A percentile compares a stretch with the other conserved stretches of the same genome.
Evolutionary conservation across 2,113 vertebrate species (phyloP).

Genomic region (Apaloderma vittatum): DNA sequence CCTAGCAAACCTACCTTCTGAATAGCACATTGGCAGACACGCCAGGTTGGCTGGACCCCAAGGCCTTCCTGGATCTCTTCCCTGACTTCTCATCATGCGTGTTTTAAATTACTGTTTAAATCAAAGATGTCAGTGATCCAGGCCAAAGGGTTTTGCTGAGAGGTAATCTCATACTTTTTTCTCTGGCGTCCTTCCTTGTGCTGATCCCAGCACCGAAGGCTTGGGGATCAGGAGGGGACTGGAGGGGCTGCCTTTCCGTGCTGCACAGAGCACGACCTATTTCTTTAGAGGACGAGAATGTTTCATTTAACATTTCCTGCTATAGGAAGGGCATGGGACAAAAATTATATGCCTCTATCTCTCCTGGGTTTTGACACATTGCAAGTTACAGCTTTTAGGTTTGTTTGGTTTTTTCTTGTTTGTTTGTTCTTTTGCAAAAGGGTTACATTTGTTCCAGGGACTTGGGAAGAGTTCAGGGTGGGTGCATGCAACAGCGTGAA

Average conservation of each 20-base stretch:
- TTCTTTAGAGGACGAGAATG: neutral
- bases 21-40: conserved; percentile 54
- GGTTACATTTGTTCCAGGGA: neutral
- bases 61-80: conserved; percentile 61
- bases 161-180: conserved; percentile 65
- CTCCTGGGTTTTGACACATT: neutral
- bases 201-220: conserved; percentile 45
- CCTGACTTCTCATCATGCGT: conserved; percentile 68
- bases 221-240: conserved; percentile 13
- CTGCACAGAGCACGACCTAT: neutral
- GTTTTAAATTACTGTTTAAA: conserved; percentile 75
- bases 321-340: neutral
- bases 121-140: conserved; percentile 72
- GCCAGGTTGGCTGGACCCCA: conserved; percentile 57
- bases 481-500: neutral
- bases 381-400: neutral
- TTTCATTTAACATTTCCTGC: neutral
- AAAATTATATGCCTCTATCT: neutral
- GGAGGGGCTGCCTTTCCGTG: neutral
- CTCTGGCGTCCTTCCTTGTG: conserved; percentile 43
- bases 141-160: conserved; percentile 69
- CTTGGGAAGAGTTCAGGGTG: neutral
- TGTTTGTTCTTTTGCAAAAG: neutral
- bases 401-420: neutral
- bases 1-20: conserved; percentile 47